Evolutionary conservation across 2,888 invertebrate species (phyloP).

Genomic region (Melinaea marsaeus): DNA sequence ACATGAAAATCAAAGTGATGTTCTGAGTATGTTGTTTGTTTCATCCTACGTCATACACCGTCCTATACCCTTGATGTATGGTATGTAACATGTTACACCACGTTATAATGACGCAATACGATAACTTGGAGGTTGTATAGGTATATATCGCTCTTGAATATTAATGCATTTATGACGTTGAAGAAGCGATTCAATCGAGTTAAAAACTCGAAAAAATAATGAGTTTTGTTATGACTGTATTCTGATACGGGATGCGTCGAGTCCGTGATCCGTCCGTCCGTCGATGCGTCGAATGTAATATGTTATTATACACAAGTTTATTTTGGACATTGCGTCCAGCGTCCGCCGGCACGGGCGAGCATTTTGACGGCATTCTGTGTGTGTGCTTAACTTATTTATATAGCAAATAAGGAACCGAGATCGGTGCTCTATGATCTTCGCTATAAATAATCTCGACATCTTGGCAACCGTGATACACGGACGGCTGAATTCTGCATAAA

Average conservation of each 20-base stretch:
- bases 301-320: slow-evolving; percentile 60
- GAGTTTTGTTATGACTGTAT: too few relatives aligned
- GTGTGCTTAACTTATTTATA: neutral
- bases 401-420: neutral
- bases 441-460: slow-evolving; percentile 3
- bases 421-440: neutral
- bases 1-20: too few relatives aligned
- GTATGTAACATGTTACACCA: too few relatives aligned
- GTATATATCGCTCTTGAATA: slow-evolving; percentile 13
- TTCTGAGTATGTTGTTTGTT: too few relatives aligned
- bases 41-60: neutral
- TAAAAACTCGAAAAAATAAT: too few relatives aligned
- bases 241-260: slow-evolving; percentile 39
- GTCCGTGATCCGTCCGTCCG: slow-evolving; percentile 40
- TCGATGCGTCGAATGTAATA: slow-evolving; percentile 45
- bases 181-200: too few relatives aligned
- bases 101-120: neutral
- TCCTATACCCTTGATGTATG: slow-evolving; percentile 6
- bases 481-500: neutral
- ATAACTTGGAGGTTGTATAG: slow-evolving; percentile 19
- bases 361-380: slow-evolving; percentile 27
- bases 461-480: neutral
- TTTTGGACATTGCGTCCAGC: slow-evolving; percentile 66
- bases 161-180: neutral
- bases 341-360: slow-evolving; percentile 39